Evolutionary conservation across 2,113 vertebrate genomes (phyloP), one percentile per base, ranked within the genome.

Genomic region (Notechis scutatus): DNA sequence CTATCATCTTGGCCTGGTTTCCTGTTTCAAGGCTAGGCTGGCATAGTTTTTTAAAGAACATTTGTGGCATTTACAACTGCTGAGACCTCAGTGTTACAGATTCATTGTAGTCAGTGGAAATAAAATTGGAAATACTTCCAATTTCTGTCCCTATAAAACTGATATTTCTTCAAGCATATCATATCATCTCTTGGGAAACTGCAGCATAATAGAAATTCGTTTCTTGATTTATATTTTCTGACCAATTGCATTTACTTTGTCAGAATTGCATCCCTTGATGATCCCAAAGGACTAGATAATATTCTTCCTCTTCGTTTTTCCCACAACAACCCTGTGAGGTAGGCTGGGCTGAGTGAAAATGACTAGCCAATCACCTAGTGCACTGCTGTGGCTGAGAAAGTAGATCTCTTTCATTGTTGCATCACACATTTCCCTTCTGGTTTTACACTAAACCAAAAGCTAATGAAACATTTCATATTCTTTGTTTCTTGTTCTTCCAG

Each of bases 1-100:
- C 21, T 90, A 90, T 93, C 92, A 93, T n/a, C 11, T 56, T 47
- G 21, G 52, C 74, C 34, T 24, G 85, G 74, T 42, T 93, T 93
- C 92, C 92, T 93, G 88, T 90, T 47, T 88, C 86, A 50, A 34
- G 45, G 34, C 69, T 23, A 61, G 12, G 20, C 54, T 39, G 85
- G 20, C 12, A 4, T 7, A 39, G 21, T 52, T 47, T 59, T n/a
- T 9, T 52, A 26, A 39, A 69, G 52, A 39, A 52, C 24, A 42
- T 69, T 69, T 88, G 42, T 54, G 24, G 47, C 50, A 59, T 12
- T 34, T 50, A 45, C 21, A 9, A 89, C 4, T 56, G 39, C 34
- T 45, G 88, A 39, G 34, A 56, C 55, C 39, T 23, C 20, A 56
- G n/a, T 12, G 54, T 15, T 87, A 45, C 23, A 26, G 85, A 81